Conservation (phyloP, 2,888 invertebrate genomes). For the Tolmerus cingulatus region DNA sequence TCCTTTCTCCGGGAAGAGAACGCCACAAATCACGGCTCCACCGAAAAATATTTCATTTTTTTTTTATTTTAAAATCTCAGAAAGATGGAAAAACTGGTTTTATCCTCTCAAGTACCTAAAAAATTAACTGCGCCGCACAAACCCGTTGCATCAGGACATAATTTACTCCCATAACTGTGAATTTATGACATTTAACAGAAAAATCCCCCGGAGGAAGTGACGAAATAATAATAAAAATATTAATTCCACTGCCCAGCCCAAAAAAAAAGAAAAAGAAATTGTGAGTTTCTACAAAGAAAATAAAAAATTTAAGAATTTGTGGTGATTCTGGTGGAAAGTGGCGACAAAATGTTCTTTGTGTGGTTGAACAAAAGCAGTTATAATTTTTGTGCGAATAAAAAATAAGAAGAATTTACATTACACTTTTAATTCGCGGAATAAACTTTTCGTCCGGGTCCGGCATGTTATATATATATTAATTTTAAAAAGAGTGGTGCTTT, state of each 20-base stretch:
- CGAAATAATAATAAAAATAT: neutral
- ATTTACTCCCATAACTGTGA: neutral
- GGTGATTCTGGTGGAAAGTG: neutral
- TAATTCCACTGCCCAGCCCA: neutral
- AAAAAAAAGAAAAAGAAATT: no score
- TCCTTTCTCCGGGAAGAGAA: neutral
- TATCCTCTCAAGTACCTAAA: neutral
- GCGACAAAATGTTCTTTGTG: neutral
- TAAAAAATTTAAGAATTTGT: neutral
- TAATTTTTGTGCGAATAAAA: neutral
- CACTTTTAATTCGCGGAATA: neutral
- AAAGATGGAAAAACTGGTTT: neutral
- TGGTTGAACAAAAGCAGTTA: neutral
- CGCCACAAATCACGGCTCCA: neutral
- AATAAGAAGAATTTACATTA: neutral
- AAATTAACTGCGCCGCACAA: neutral
- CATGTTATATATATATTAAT: neutral
- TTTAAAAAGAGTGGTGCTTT: neutral
- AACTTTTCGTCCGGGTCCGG: neutral
- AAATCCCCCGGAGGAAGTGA: neutral
- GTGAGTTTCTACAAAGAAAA: neutral
- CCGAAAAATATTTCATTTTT: neutral
- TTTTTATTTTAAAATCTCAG: no score
- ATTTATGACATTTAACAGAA: neutral
- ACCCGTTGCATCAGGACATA: neutral